Percentiles rank a stretch among this genome's conserved stretches.
Conservation (phyloP, 1,140 invertebrate genomes). For the Cydia splendana region DNA sequence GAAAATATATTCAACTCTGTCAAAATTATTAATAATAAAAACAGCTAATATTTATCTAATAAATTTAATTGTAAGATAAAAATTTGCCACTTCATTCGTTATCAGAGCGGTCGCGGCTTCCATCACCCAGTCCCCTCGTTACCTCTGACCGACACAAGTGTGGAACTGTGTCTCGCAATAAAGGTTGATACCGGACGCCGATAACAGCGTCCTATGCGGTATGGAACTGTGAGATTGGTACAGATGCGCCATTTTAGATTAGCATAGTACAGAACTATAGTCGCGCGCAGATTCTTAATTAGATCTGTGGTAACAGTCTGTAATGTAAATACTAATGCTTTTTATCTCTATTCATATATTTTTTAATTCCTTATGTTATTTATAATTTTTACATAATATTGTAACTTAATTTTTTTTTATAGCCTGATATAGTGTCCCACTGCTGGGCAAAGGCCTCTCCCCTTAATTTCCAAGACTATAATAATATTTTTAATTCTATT, state of each 20-base stretch:
- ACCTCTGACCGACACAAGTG: constrained; percentile 56
- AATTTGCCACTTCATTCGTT: not conserved
- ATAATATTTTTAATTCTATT: too few species aligned
- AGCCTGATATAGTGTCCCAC: too few species aligned
- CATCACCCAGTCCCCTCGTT: constrained; percentile 36
- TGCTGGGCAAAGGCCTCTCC: too few species aligned
- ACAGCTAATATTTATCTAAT: not conserved
- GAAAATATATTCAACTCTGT: too few species aligned
- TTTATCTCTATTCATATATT: not conserved
- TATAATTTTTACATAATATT: too few species aligned
- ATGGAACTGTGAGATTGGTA: not conserved
- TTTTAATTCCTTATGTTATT: too few species aligned
- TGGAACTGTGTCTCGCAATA: constrained; percentile 46
- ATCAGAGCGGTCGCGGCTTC: constrained; percentile 37
- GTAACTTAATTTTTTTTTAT: too few species aligned
- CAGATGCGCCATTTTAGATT: not conserved
- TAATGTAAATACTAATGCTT: too few species aligned
- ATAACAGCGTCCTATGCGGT: constrained; percentile 43
- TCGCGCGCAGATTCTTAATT: constrained; percentile 7
- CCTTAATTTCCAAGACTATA: too few species aligned
- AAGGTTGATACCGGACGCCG: constrained; percentile 55
- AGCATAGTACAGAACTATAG: not conserved
- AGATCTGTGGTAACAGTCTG: not conserved
- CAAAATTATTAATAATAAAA: not conserved
- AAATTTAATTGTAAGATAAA: not conserved